Base-by-base conservation (phyloP, 2,888 invertebrate genomes). In the Trichopria drosophilae region DNA sequence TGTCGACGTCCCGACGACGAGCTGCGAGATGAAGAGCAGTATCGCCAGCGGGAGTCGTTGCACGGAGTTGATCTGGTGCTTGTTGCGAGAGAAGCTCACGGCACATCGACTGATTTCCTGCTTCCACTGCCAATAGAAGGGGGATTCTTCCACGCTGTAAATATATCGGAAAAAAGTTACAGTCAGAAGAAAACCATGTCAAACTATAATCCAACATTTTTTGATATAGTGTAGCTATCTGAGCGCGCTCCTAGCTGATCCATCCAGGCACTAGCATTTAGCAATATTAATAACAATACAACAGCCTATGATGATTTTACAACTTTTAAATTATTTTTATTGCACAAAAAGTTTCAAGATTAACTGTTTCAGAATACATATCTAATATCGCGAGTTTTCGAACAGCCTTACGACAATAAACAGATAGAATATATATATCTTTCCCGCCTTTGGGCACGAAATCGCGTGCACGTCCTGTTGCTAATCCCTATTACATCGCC, bases 11-110 rank as follows among this genome's bases (percentile, higher is more conserved):
- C 66, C 90, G 84, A 66, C 91, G 82, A 66, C 93, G 81, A n/a
- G 93, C 93, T 20, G 97, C 97, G 64, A 98, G 80, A 81, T 99
- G 98, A 37, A 99, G 81, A 15, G 94, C 93, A 12, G 93, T 91
- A 76, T 99, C 97, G 32, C 95, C 95, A 67, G 87, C 90, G 37
- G 87, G 84, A 42, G 90, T 87, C 32, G 86, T 84, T 42, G 91
- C 86, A 81, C 85, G 78, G 18, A 95, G 81, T 79, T 97, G 96
- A 68, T 92, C 91, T 41, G 89, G 85, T 42, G 91, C 88, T 78
- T 90, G 88, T 65, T 89, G 86, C 67, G 88, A 84, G 60, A 99
- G 82, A 45, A 99, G 83, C 77, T 97, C 95, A 61, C 93, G 86
- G 73, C 93, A 92, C 84, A 96, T 94, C 60, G 92, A 90, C 78